Percentiles rank a stretch among this genome's conserved stretches.
Evolutionary conservation across 2,113 vertebrate species (phyloP).

Genomic region (Podarcis raffonei): DNA sequence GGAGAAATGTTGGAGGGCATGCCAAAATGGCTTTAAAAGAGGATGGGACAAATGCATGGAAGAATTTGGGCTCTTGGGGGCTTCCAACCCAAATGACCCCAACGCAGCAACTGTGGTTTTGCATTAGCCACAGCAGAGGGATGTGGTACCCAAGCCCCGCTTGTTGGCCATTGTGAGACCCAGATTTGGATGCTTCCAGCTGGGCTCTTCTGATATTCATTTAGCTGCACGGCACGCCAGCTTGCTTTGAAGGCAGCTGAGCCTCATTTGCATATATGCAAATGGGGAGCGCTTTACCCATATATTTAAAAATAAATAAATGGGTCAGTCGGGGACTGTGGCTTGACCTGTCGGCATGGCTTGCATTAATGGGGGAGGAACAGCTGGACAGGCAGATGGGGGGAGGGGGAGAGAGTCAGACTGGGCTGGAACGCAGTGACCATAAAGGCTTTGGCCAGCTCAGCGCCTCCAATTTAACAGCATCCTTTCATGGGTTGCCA

Average conservation of each 20-base stretch:
- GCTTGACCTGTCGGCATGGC: background rate
- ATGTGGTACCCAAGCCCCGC: no score
- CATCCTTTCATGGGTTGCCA: accelerated
- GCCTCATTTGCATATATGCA: slow-evolving; percentile 69
- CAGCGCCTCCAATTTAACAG: accelerated
- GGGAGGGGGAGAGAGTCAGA: background rate
- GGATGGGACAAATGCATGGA: no score
- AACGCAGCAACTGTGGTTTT: no score
- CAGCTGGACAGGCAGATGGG: slow-evolving; percentile 51
- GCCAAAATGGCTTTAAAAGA: no score
- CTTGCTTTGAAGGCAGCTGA: background rate
- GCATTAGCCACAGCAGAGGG: no score
- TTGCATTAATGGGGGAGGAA: background rate
- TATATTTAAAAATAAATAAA: slow-evolving; percentile 21
- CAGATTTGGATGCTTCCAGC: background rate
- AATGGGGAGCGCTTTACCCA: slow-evolving; percentile 24
- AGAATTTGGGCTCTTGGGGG: no score
- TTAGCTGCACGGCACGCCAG: background rate
- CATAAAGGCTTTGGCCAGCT: background rate
- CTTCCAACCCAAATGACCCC: no score
- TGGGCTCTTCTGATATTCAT: background rate
- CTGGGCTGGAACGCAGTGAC: no score
- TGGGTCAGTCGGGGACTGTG: slow-evolving; percentile 20
- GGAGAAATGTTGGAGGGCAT: no score
- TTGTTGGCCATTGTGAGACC: no score